Percentiles rank a stretch among this genome's conserved stretches.
phyloP scores from a whole-genome alignment of 2,888 invertebrate genomes.

The Germaria angustata region DNA sequence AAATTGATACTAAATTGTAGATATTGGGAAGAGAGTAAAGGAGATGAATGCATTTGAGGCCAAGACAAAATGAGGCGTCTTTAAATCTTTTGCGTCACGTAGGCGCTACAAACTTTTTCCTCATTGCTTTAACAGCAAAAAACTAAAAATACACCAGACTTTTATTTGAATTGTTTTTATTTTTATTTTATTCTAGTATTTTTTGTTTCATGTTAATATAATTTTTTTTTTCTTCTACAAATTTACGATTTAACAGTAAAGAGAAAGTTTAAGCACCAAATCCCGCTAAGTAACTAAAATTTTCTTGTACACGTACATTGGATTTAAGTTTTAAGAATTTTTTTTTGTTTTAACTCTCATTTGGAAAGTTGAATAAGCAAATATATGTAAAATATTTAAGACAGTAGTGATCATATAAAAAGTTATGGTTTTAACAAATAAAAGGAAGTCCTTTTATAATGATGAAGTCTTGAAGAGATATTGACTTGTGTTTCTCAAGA shows the following conservation, averaged over 20 bases:
- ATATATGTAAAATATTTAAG: not conserved
- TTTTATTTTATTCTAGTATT: not conserved
- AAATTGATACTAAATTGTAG: conserved; percentile 27
- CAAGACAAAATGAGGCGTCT: conserved; percentile 32
- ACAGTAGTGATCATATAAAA: not conserved
- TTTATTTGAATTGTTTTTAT: conserved; percentile 38
- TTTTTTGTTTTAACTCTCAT: conserved; percentile 30
- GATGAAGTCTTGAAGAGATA: no score
- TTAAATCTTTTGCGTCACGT: conserved; percentile 76
- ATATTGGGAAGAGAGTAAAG: not conserved
- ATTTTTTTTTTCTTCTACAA: conserved; percentile 68
- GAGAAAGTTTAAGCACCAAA: conserved; percentile 70
- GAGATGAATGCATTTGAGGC: conserved; percentile 6
- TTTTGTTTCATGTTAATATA: no score
- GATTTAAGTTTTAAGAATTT: conserved; percentile 72
- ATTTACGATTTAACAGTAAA: conserved; percentile 76
- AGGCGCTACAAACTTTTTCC: conserved; percentile 75
- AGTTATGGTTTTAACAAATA: no score
- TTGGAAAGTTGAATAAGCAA: conserved; percentile 7
- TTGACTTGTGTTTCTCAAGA: no score
- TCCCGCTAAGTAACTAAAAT: conserved; percentile 76
- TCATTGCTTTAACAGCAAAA: conserved; percentile 1
- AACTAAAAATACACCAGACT: not conserved
- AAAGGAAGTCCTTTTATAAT: no score
- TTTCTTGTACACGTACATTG: conserved; percentile 73